Evolutionary conservation across 2,888 invertebrate species (phyloP).

Genomic region (Hydriomena furcata): DNA sequence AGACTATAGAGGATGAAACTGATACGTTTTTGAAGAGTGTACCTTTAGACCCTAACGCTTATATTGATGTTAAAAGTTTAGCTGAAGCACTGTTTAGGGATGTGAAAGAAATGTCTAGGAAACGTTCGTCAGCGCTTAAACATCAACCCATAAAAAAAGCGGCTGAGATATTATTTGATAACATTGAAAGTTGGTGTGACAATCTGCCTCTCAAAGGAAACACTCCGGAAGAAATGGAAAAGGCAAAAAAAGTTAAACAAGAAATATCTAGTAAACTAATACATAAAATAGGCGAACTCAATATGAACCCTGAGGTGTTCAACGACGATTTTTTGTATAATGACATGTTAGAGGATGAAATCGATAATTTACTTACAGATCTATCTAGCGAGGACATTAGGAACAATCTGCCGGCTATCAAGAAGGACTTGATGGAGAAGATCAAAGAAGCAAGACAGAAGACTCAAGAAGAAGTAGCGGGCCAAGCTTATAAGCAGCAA

Average conservation of each 20-base stretch:
- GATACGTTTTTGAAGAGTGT: slow-evolving; percentile 13
- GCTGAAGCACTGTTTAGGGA: slow-evolving; percentile 8
- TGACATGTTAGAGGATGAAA: slow-evolving; percentile 50
- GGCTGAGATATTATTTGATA: slow-evolving; percentile 42
- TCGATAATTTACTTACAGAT: slow-evolving; percentile 43
- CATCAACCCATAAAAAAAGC: slow-evolving; percentile 29
- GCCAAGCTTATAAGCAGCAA: slow-evolving; percentile 51
- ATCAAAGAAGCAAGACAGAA: slow-evolving; percentile 43
- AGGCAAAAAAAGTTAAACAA: slow-evolving; percentile 42
- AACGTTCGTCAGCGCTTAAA: not conserved
- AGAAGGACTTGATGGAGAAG: slow-evolving; percentile 43
- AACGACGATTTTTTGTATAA: slow-evolving; percentile 52
- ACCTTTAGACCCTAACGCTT: not conserved
- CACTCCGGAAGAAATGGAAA: slow-evolving; percentile 36
- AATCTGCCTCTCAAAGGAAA: slow-evolving; percentile 41
- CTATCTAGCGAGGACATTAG: slow-evolving; percentile 28
- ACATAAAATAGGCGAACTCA: slow-evolving; percentile 51
- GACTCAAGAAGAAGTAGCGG: slow-evolving; percentile 43
- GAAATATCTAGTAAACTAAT: slow-evolving; percentile 44
- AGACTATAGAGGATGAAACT: slow-evolving; percentile 6
- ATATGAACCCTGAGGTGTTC: slow-evolving; percentile 53
- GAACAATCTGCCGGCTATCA: slow-evolving; percentile 35
- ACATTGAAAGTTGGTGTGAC: slow-evolving; percentile 46
- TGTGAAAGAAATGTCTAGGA: slow-evolving; percentile 6
- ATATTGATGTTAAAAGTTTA: slow-evolving; percentile 12